Evolutionary conservation across 2,113 vertebrate genomes (phyloP), one percentile per base, ranked within the genome.

Genomic region (Pycnonotus jocosus): DNA sequence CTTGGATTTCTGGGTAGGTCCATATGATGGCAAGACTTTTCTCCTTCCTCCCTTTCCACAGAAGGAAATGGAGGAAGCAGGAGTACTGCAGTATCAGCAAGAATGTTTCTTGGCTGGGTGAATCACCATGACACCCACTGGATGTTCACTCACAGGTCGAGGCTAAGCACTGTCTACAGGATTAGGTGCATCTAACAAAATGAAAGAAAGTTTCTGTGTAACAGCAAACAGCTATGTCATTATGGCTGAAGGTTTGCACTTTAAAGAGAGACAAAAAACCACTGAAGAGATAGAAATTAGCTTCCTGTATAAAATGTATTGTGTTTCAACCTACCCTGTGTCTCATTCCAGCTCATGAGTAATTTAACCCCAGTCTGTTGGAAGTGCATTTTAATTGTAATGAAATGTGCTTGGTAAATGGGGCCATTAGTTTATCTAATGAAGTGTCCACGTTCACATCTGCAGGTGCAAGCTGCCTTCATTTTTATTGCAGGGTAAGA

Each of bases 401-500:
- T 62, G 64, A 84, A 88, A 81, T 81, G 44, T 78, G 30, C 56
- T 77, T 86, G 66, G 33, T 24, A 81, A 89, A 71, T 74, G 72
- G 35, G 60, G 15, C 69, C 44, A 86, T 94, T 79, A 84, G 27
- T 31, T 38, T 74, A 71, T 70, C 56, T 94, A 94, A 87, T 78
- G 69, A 86, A 81, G 72, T 95, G 69, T 89, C 78, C 64, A 71
- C 15, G 47, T 81, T 86, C 73, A 51, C 56, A 85, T 66, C 70
- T 95, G 88, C 81, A 92, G 77, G 51, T 86, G 72, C 38, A 92
- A 94, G 45, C 51, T 87, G 82, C 65, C 35, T 73, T 74, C 7
- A 31, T 56, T 92, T 90, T 65, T 62, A 14, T 73, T 70, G 11
- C 13, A 78, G 20, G 6, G 7, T 42, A 77, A 86, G 48, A 62